A percentile compares a stretch with the other conserved stretches of the same genome.
phyloP scores from a whole-genome alignment of 2,113 vertebrate species.

The Athene cunicularia region DNA sequence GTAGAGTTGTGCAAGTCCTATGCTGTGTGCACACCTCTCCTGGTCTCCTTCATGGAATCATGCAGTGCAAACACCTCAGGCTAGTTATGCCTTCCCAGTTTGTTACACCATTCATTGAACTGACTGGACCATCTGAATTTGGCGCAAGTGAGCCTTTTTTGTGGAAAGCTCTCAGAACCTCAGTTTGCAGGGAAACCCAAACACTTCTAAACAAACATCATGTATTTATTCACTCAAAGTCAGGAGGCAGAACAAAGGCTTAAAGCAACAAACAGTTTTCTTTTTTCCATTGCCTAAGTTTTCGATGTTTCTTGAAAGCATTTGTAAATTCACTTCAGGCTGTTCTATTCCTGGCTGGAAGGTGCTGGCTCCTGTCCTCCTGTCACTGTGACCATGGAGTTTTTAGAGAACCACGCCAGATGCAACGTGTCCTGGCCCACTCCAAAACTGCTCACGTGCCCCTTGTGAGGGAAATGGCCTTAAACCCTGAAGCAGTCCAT shows the following conservation, averaged over 20 bases:
- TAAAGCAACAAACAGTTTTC: neutral
- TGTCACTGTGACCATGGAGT: neutral
- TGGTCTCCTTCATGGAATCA: neutral
- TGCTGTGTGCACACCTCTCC: neutral
- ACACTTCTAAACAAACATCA: neutral
- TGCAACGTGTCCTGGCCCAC: accelerated
- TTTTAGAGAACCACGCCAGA: neutral
- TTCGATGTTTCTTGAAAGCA: neutral
- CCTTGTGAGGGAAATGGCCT: accelerated
- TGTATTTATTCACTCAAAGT: neutral
- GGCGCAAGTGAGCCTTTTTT: neutral
- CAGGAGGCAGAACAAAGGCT: conserved; percentile 6
- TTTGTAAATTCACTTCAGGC: neutral
- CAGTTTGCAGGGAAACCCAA: neutral
- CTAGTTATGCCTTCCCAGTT: neutral
- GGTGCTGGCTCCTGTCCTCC: neutral
- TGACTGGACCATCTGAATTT: neutral
- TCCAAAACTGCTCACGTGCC: neutral
- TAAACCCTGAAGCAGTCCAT: neutral
- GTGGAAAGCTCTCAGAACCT: neutral
- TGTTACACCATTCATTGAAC: accelerated
- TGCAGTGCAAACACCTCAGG: neutral
- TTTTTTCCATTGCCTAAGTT: neutral
- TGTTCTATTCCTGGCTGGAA: neutral
- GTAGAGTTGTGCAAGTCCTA: neutral